Evolutionary conservation across 2,888 invertebrate species (phyloP).

Genomic region (Cryptus viduatorius): DNA sequence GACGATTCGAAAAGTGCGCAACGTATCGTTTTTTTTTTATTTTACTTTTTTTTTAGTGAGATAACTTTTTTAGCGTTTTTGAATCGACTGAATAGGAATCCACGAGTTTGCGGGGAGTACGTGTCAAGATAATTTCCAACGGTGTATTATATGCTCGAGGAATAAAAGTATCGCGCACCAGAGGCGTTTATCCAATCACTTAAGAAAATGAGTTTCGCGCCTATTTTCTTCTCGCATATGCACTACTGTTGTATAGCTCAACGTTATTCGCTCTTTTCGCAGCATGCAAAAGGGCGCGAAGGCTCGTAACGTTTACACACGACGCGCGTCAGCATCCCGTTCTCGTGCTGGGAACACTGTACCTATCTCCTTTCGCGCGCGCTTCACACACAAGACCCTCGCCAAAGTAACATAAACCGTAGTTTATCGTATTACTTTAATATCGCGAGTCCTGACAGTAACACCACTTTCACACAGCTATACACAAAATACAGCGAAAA

Average conservation of each 20-base stretch:
- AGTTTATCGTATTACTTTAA: slow-evolving; percentile 77
- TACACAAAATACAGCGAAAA: slow-evolving; percentile 25
- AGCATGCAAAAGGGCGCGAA: slow-evolving; percentile 16
- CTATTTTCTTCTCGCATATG: slow-evolving; percentile 70
- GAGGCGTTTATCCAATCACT: slow-evolving; percentile 74
- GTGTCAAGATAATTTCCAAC: slow-evolving; percentile 35
- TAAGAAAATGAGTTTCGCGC: slow-evolving; percentile 76
- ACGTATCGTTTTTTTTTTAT: background rate
- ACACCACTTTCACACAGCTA: slow-evolving; percentile 39
- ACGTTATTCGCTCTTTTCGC: slow-evolving; percentile 45
- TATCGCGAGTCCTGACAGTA: slow-evolving; percentile 65
- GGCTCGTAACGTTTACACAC: slow-evolving; percentile 40
- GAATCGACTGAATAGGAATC: slow-evolving; percentile 17
- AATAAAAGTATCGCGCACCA: slow-evolving; percentile 27
- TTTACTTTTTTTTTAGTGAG: slow-evolving; percentile 33
- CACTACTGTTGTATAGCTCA: slow-evolving; percentile 44
- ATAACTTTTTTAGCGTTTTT: slow-evolving; percentile 13
- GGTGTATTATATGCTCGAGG: background rate
- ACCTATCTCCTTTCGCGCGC: slow-evolving; percentile 1
- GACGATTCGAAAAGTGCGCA: slow-evolving; percentile 39
- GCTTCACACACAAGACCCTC: slow-evolving; percentile 52
- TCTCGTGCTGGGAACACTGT: background rate
- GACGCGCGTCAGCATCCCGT: slow-evolving; percentile 39
- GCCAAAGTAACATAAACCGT: slow-evolving; percentile 76
- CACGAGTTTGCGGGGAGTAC: slow-evolving; percentile 21